A percentile compares a stretch with the other conserved stretches of the same genome.
phyloP scores from a whole-genome alignment of 2,888 invertebrate genomes.

The Macaria liturata region DNA sequence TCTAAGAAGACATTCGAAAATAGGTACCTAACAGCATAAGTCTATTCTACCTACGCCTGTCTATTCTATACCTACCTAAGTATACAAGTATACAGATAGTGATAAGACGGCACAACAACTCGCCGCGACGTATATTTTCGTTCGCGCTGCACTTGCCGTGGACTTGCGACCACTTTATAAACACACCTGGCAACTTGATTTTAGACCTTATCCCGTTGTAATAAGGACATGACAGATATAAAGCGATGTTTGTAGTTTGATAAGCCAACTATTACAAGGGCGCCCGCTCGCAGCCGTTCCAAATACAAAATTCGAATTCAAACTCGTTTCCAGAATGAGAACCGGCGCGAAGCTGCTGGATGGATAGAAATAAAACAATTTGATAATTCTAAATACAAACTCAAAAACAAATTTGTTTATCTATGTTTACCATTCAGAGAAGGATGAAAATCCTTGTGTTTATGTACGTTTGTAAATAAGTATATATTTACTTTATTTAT shows the following conservation, averaged over 20 bases:
- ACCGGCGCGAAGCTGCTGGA: slow-evolving; percentile 42
- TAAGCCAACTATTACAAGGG: slow-evolving; percentile 83
- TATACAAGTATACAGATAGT: slow-evolving; percentile 39
- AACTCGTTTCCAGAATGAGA: slow-evolving; percentile 71
- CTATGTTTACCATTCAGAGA: no score
- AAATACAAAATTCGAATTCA: slow-evolving; percentile 77
- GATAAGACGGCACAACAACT: slow-evolving; percentile 83
- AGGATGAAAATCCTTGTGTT: no score
- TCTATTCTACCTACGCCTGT: no score
- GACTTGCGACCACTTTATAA: slow-evolving; percentile 59
- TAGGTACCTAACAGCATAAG: no score
- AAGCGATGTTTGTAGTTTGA: slow-evolving; percentile 60
- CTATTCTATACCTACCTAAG: no score
- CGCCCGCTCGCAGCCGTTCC: slow-evolving; percentile 79
- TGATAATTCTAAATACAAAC: no score
- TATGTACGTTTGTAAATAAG: no score
- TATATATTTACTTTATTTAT: no score
- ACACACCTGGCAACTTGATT: slow-evolving; percentile 58
- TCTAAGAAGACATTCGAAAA: no score
- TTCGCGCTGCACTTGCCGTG: slow-evolving; percentile 82
- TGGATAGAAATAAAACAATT: slow-evolving; percentile 17
- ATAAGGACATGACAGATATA: slow-evolving; percentile 57
- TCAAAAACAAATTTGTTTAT: no score
- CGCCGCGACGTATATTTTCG: slow-evolving; percentile 81
- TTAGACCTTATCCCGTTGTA: slow-evolving; percentile 40